Conservation (phyloP, 2,113 vertebrate genomes). For the Monarcha castaneiventris region DNA sequence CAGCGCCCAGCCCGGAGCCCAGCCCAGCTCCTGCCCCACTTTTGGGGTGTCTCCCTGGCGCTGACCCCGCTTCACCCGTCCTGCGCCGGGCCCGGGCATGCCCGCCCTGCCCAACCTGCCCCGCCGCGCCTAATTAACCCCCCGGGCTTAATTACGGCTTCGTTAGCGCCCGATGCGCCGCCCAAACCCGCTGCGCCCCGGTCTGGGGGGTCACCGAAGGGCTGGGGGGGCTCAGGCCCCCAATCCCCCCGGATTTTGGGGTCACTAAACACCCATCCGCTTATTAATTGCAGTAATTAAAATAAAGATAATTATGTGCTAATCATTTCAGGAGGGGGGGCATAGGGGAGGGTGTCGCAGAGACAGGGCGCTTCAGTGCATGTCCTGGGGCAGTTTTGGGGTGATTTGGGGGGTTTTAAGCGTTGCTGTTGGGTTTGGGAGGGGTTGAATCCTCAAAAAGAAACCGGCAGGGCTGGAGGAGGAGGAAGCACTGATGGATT, state of each 20-base stretch:
- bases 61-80: slow-evolving; percentile 1
- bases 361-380: neutral
- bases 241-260: neutral
- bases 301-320: neutral
- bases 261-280: neutral
- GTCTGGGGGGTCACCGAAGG: neutral
- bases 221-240: neutral
- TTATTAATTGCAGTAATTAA: neutral
- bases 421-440: neutral
- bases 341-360: fast-evolving
- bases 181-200: neutral
- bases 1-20: neutral
- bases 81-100: neutral
- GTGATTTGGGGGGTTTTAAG: neutral
- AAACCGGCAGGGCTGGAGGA: neutral
- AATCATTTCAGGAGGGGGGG: neutral
- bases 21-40: neutral
- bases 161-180: neutral
- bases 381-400: neutral
- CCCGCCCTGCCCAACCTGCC: slow-evolving; percentile 12
- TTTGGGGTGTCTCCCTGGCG: neutral
- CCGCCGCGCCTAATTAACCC: neutral
- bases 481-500: neutral
- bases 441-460: too few species aligned
- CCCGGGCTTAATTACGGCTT: neutral